These are phyloP conservation scores for Rhabdomys dilectus DNA, from an alignment of 2,113 vertebrate genomes.

Conservation along the genomic window DNA sequence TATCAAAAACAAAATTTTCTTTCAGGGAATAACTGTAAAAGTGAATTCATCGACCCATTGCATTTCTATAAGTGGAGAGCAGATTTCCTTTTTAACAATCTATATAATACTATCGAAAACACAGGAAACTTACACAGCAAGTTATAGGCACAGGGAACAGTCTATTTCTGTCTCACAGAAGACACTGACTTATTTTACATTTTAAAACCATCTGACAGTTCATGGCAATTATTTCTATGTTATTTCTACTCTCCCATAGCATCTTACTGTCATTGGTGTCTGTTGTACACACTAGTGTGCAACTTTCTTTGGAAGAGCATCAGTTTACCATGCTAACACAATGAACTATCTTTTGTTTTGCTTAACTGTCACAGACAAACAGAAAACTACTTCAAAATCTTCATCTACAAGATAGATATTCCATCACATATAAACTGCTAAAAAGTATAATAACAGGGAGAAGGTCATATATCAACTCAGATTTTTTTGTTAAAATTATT, in stretches of 20 bases:
- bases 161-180: neutral
- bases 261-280: neutral
- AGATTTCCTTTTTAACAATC: neutral
- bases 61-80: neutral
- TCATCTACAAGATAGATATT: neutral
- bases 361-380: neutral
- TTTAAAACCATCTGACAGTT: neutral
- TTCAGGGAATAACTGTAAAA: neutral
- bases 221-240: neutral
- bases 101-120: neutral
- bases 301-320: neutral
- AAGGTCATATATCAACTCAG: neutral
- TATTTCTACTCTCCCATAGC: neutral
- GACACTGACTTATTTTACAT: neutral
- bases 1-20: neutral
- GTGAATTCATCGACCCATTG: neutral
- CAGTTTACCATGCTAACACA: neutral
- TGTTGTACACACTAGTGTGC: neutral
- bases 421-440: neutral
- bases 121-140: neutral
- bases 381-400: neutral
- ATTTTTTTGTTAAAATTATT: neutral
- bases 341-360: neutral
- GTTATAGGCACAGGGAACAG: neutral
- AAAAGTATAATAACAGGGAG: neutral